phyloP scores from a whole-genome alignment of 2,888 invertebrate genomes.

The Crossocerus cetratus region DNA sequence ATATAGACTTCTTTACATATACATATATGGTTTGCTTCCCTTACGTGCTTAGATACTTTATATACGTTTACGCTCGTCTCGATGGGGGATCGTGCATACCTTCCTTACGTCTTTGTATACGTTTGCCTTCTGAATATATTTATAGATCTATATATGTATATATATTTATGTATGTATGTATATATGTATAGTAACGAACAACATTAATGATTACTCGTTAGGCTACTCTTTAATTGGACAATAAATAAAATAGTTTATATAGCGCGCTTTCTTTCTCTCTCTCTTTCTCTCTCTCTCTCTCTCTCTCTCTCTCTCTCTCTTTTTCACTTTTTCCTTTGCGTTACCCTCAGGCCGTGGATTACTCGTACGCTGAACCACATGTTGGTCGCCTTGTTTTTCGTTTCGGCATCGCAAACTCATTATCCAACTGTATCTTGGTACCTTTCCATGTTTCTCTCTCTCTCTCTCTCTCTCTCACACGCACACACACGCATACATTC shows the following conservation, averaged over 20 bases:
- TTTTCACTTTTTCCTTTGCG: background rate
- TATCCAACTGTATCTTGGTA: background rate
- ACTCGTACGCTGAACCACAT: slow-evolving; percentile 6
- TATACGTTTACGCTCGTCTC: slow-evolving; percentile 39
- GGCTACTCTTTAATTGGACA: slow-evolving; percentile 69
- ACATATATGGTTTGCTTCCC: slow-evolving; percentile 21
- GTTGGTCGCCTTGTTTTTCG: background rate
- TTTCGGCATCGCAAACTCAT: slow-evolving; percentile 17
- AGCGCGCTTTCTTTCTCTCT: slow-evolving; percentile 33
- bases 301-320: background rate
- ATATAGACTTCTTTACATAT: slow-evolving; percentile 33
- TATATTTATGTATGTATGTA: slow-evolving; percentile 46
- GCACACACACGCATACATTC: background rate
- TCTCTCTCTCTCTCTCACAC: slow-evolving; percentile 11
- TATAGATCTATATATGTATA: slow-evolving; percentile 35
- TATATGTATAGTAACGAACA: slow-evolving; percentile 69
- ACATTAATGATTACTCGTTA: slow-evolving; percentile 72
- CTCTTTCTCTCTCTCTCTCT: slow-evolving; percentile 6
- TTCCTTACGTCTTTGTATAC: slow-evolving; percentile 46
- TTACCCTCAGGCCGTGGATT: slow-evolving; percentile 1
- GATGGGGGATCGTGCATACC: slow-evolving; percentile 41
- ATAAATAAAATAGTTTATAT: slow-evolving; percentile 72
- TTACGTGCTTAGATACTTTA: slow-evolving; percentile 41
- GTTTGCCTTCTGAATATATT: slow-evolving; percentile 43
- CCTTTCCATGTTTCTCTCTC: background rate